Percentiles rank a stretch among this genome's conserved stretches.
Evolutionary conservation across 2,888 invertebrate genomes (phyloP).

Genomic region (Acrocera orbiculus): DNA sequence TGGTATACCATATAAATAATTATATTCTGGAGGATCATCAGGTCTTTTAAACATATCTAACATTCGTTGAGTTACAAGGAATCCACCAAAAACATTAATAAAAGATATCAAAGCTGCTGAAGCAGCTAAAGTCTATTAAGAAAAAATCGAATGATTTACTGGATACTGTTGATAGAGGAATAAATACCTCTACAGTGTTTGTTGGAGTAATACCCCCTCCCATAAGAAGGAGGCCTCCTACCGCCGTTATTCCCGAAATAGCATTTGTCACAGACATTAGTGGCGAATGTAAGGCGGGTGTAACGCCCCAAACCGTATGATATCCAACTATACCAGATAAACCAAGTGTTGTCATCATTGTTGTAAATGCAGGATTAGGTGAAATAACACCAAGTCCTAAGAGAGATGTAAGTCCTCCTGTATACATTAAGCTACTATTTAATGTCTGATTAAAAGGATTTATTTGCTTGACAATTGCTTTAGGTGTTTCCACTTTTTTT

Average conservation of each 20-base stretch:
- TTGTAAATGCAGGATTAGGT: conserved; percentile 70
- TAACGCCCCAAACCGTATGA: conserved; percentile 55
- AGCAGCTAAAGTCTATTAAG: conserved; percentile 49
- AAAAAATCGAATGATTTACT: conserved; percentile 1
- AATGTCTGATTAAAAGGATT: conserved; percentile 53
- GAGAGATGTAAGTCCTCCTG: conserved; percentile 51
- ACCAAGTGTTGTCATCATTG: conserved; percentile 74
- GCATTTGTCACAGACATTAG: conserved; percentile 89
- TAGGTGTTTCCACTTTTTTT: conserved; percentile 29
- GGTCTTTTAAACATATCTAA: conserved; percentile 76
- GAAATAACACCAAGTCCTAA: conserved; percentile 53
- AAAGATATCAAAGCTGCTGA: conserved; percentile 73
- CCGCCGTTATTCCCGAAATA: conserved; percentile 78
- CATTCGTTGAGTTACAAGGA: conserved; percentile 79
- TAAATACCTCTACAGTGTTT: conserved; percentile 49
- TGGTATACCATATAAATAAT: conserved; percentile 61
- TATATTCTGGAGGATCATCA: conserved; percentile 75
- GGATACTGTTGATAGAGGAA: neutral
- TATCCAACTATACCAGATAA: conserved; percentile 54
- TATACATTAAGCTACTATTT: conserved; percentile 47
- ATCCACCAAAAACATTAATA: conserved; percentile 81
- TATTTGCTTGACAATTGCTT: conserved; percentile 31
- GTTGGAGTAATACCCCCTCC: conserved; percentile 60
- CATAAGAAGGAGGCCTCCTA: conserved; percentile 78
- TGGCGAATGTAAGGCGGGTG: conserved; percentile 77